Evolutionary conservation across 2,797 vertebrate species (phyloP), one percentile per base, ranked within the genome.

Genomic region (Hoplostethus atlanticus): DNA sequence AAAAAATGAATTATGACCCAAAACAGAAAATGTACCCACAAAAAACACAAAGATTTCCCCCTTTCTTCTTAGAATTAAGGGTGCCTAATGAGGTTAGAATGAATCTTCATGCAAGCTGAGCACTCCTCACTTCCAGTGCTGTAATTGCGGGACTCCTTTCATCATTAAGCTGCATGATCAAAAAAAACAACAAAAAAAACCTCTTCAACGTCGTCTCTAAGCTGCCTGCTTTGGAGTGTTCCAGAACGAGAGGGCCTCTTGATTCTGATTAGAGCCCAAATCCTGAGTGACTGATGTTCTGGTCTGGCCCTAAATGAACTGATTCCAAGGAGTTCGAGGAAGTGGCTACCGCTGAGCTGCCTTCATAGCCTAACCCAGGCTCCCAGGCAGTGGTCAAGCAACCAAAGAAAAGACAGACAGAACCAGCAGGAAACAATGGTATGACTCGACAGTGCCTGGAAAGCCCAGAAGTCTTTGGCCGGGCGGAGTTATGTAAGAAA

Each of bases 401-500:
- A 78, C 80, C 68, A 63, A 73, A 79, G 70, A 79, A 84, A 67
- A 80, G 71, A 72, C 66, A 69, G 73, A 77, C 71, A 73, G 77
- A 70, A 62, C 71, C 59, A 73, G 77, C 67, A 79, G 72, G 78
- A 87, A 90, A 91, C 87, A 90, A 88, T 89, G 84, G 86, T 77
- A 80, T 79, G 84, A 88, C 76, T 92, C 69, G 84, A 68, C 68
- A 71, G 76, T 71, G 80, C 63, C 78, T 83, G 83, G 86, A 90
- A 74, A 81, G 83, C 91, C 85, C 68, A 84, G 63, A 65, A 42
- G 60, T 72, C 44, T 80, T 78, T 89, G 88, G 84, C 84, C 79
- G 76, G 84, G 79, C 34, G 81, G 84, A 84, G 84, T 80, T 88
- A 87, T 88, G 79, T 88, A 86, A 86, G 88, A 92, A 91, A 86